Base-by-base conservation (phyloP, 2,113 vertebrate species). In the Hiodon alosoides region DNA sequence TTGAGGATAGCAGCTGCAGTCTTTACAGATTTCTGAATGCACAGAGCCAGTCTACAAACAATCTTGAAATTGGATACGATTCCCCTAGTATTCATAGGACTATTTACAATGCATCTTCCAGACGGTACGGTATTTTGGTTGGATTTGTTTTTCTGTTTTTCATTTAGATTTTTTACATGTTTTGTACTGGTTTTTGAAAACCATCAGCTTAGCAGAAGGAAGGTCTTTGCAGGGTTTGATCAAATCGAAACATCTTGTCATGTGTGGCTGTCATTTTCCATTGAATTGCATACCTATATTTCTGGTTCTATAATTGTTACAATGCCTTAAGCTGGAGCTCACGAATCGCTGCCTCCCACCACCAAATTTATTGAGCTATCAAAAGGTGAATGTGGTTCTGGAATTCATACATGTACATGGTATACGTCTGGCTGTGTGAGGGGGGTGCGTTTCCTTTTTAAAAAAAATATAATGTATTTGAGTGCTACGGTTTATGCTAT, bases 1-100 rank as follows among this genome's bases (percentile, higher is more conserved):
- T 99, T 75, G 96, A 98, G 78, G 97, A 99, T 84, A 96, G 94
- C 58, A 94, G 94, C 77, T 94, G 88, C 85, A 97, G 96, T 81
- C 88, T 99, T 77, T 99, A 99, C 81, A 88, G 96, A 31, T 98
- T 99, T 83, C 89, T 93, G 52, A 91, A 84, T 11, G 62, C 69
- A 5, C 76, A 86, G 5, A 87, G 46, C 77, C 90, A 78, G 67
- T 74, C 57, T 52, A 90, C 87, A 52, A 73, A 69, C 57, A 87
- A 80, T 7, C 81, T 83, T 2, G 91, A 93, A 69, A 92, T 85
- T 9, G 89, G 87, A 77, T 90, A 84, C 65, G 85, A 87, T 66
- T 89, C 88, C 1, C 88, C 89, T 9, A 88, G 89, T 74, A 83
- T 80, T 9, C 82, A 79, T 73, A 82, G 83, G 74, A 87, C 80